Conservation (phyloP, 2,113 vertebrate genomes). For the Nerophis lumbriciformis region DNA sequence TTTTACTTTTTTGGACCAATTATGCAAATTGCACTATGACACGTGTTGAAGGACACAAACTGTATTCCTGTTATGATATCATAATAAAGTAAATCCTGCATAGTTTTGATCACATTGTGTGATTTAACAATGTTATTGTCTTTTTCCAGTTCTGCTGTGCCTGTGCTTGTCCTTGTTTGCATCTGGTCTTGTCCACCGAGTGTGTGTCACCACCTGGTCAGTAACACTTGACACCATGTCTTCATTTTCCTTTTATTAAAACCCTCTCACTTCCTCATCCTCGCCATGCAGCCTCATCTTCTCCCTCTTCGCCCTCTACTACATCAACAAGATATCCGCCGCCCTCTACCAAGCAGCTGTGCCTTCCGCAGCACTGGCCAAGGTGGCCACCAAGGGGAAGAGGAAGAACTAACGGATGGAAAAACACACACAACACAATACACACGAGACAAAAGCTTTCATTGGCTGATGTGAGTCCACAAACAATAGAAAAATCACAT, state of each 20-base stretch:
- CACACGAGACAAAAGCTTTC: not conserved
- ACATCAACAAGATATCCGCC: constrained; percentile 96
- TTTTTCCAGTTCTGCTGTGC: constrained; percentile 79
- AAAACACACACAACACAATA: not conserved
- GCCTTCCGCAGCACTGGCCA: constrained; percentile 65
- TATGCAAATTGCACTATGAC: no score
- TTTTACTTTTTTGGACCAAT: no score
- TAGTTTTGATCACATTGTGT: no score
- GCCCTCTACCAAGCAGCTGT: constrained; percentile 83
- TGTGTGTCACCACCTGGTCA: constrained; percentile 95
- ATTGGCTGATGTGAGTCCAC: not conserved
- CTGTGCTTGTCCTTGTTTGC: constrained; percentile 86
- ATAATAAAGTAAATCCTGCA: no score
- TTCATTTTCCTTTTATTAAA: fast-evolving
- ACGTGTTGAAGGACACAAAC: no score
- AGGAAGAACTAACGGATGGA: constrained; percentile 80
- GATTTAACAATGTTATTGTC: not conserved
- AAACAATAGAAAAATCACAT: constrained; percentile 12
- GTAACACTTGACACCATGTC: constrained; percentile 30
- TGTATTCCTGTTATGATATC: no score
- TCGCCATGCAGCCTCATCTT: constrained; percentile 82
- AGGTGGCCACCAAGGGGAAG: constrained; percentile 84
- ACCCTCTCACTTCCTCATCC: not conserved
- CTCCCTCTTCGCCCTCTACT: constrained; percentile 87
- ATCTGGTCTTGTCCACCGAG: constrained; percentile 90